Base-by-base conservation (phyloP, 2,888 invertebrate species). In the Stenolophus ochropezus region DNA sequence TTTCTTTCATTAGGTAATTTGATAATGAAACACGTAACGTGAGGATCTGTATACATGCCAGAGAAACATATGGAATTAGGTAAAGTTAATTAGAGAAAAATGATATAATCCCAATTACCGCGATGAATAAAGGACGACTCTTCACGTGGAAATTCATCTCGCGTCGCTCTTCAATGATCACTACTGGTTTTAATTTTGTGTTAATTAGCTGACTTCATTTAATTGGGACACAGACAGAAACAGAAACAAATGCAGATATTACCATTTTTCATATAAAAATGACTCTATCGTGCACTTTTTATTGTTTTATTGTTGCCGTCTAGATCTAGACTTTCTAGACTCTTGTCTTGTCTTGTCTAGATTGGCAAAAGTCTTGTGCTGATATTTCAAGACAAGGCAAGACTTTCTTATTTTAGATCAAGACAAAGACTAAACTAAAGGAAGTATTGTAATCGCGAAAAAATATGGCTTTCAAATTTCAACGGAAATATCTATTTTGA, bases 181-280 rank as follows among this genome's bases (percentile, higher is more conserved):
- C 4, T 61, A 8, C 61, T 0, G 61, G 21, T 61, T 61, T 61
- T 61, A 61, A 61, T 61, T 61, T 61, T 23, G 25, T 61, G 25
- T 61, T 61, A 61, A 61, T 61, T 61, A 61, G 25, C 23, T 61
- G 25, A 61, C 14, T 61, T 2, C 21, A 23, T 21, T 61, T 61
- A 61, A 61, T 61, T 61, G 25, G 23, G 16, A 11, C 20, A 49
- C 14, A 49, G n/a, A 33, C 33, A 33, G 4, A 33, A 4, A 33
- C 4, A 8, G 8, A 33, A 33, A 33, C 33, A 33, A 5, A 33
- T 33, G 4, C 33, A 5, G 33, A 5, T 33, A 33, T 33, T 33
- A 8, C 33, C 33, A 8, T 5, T 33, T 33, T 4, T 5, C 33
- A 33, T 33, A n/a, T n/a, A n/a, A n/a, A n/a, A n/a, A n/a, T n/a